Evolutionary conservation across 2,888 invertebrate genomes (phyloP), one percentile per base, ranked within the genome.

Genomic region (Drosophila mimetica): DNA sequence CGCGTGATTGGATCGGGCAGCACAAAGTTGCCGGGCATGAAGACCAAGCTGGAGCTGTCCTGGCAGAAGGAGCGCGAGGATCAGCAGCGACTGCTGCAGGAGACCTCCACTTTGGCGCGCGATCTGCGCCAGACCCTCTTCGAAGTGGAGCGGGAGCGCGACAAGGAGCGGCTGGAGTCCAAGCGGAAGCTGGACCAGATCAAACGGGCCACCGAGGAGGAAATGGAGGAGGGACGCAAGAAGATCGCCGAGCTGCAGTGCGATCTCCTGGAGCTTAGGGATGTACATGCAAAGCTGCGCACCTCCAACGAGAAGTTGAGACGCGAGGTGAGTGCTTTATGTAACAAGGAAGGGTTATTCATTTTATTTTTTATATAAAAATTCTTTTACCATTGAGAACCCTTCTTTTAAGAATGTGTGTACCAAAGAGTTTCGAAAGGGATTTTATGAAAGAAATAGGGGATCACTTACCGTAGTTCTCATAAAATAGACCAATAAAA

Each of bases 11-110:
- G 95, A 14, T 95, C 96, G 25, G 97, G 97, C 0, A 93, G 97
- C 69, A 96, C 96, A 1, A 96, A 97, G 88, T 95, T 97, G 72
- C 96, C 96, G 0, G 97, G 97, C 4, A 93, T 96, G 79, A 95
- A 96, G 85, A 96, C 97, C 1, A 94, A 96, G 54, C 95, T 98
- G 94, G 97, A 98, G 90, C 92, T 98, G 14, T 97, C 97, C 0
- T 98, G 98, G 98, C 97, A 97, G 88, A 98, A 97, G 90, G 98
- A 98, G 91, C 93, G 98, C 20, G 97, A 97, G 90, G 97, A 98
- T 86, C 97, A 97, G 86, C 97, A 97, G 79, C 93, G 97, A n/a
- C 92, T 98, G 37, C 92, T 98, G 30, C 97, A 97, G 90, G 98
- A 98, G 92, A 97, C 97, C 0, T 96, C 97, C 37, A 97, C 97